Percentiles rank a stretch among this genome's conserved stretches.
These are phyloP conservation scores for Neomonachus schauinslandi DNA, from an alignment of 2,113 vertebrate species.

Conservation along the genomic window DNA sequence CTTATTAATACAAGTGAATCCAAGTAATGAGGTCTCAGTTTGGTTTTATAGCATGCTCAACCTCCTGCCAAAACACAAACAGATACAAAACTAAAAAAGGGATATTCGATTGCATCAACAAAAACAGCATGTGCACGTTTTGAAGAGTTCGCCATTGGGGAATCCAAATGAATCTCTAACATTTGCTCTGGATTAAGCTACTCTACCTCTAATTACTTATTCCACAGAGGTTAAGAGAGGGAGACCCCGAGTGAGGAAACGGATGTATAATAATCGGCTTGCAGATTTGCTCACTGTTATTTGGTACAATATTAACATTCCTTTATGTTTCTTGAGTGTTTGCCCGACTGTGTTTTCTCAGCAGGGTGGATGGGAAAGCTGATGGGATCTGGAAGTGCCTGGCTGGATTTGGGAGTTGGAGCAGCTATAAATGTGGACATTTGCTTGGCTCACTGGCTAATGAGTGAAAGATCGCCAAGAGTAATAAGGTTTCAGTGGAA, in stretches of 20 bases:
- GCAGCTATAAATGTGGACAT: conserved; percentile 5
- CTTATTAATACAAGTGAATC: background rate
- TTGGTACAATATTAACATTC: conserved; percentile 80
- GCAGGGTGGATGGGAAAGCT: conserved; percentile 52
- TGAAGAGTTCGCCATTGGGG: background rate
- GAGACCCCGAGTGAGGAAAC: conserved; percentile 4
- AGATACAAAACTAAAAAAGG: background rate
- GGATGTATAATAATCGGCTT: background rate
- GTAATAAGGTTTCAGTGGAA: conserved; percentile 74
- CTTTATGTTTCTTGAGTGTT: conserved; percentile 67
- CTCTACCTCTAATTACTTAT: conserved; percentile 2
- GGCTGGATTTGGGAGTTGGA: conserved; percentile 49
- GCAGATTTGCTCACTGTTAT: background rate
- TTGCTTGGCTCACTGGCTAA: conserved; percentile 82
- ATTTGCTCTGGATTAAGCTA: conserved; percentile 50
- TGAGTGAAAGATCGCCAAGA: conserved; percentile 83
- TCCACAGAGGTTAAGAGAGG: background rate
- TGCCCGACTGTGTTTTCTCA: conserved; percentile 74
- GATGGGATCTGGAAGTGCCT: conserved; percentile 54
- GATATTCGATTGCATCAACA: background rate
- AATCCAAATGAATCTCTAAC: background rate
- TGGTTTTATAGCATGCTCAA: background rate
- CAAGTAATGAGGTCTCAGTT: conserved; percentile 30
- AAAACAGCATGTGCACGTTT: background rate
- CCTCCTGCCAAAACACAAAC: conserved; percentile 28